Evolutionary conservation across 2,113 vertebrate species (phyloP).

Genomic region (Charadrius vociferus): DNA sequence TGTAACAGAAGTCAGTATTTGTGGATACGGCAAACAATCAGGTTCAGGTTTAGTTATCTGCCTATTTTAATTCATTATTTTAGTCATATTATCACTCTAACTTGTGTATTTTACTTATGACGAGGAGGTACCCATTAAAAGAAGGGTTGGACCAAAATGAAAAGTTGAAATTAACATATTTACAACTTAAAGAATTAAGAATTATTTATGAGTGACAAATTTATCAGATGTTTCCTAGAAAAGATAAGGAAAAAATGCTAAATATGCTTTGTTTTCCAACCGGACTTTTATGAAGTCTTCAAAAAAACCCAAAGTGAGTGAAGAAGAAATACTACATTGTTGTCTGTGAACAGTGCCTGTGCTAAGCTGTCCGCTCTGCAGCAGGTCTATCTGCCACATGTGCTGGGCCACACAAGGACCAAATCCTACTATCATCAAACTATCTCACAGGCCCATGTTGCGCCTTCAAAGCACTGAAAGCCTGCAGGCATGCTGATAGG

Average conservation of each 20-base stretch:
- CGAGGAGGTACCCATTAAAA: neutral
- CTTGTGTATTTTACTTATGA: neutral
- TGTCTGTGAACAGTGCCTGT: neutral
- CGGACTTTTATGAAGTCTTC: neutral
- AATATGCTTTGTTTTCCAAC: neutral
- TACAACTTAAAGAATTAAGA: neutral
- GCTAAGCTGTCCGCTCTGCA: neutral
- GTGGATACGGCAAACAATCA: neutral
- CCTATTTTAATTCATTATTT: neutral
- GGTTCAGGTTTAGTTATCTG: neutral
- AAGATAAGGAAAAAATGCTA: neutral
- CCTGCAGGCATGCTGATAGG: neutral
- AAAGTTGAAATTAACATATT: neutral
- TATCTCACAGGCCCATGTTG: no score
- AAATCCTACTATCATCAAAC: neutral
- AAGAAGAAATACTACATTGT: neutral
- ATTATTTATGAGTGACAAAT: neutral
- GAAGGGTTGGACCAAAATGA: neutral
- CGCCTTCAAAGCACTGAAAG: neutral
- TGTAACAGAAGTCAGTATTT: neutral
- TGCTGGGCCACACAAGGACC: neutral
- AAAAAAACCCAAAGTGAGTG: neutral
- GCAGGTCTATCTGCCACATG: accelerated
- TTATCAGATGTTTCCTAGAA: neutral
- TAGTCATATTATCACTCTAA: neutral